A percentile compares a stretch with the other conserved stretches of the same genome.
Evolutionary conservation across 1,140 invertebrate genomes (phyloP).

Genomic region (Battus philenor): DNA sequence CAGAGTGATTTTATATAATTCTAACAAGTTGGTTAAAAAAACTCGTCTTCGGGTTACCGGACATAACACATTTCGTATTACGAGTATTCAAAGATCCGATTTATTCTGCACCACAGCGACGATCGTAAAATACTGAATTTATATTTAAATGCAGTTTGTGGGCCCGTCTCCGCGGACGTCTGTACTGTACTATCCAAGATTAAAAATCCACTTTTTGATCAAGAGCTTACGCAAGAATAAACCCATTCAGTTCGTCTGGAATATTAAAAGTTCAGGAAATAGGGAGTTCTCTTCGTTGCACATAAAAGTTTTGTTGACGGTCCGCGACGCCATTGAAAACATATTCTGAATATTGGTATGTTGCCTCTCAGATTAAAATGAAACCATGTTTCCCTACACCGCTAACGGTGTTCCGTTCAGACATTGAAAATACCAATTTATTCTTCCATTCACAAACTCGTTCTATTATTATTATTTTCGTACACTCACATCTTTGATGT

Average conservation of each 20-base stretch:
- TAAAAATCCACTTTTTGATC: constrained; percentile 21
- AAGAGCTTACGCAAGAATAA: constrained; percentile 12
- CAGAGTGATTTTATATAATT: too few relatives aligned
- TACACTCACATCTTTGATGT: too few relatives aligned
- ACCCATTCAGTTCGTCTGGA: constrained; percentile 4
- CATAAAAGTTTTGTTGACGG: constrained; percentile 12
- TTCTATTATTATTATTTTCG: not conserved
- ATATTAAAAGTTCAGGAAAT: constrained; percentile 14
- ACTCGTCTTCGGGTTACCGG: too few relatives aligned
- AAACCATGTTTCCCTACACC: too few relatives aligned
- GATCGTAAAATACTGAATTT: constrained; percentile 15
- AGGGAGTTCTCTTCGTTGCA: constrained; percentile 10
- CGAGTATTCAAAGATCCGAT: too few relatives aligned
- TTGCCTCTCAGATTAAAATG: constrained; percentile 1
- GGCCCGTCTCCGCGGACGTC: constrained; percentile 5
- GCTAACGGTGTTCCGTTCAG: too few relatives aligned
- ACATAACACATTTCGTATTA: too few relatives aligned
- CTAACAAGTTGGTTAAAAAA: too few relatives aligned
- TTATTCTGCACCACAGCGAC: too few relatives aligned
- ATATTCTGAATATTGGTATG: constrained; percentile 12
- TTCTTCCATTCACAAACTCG: not conserved
- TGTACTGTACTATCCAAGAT: constrained; percentile 20
- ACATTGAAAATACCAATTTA: too few relatives aligned
- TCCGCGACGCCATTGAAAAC: constrained; percentile 5
- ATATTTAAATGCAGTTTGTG: constrained; percentile 21